These are phyloP conservation scores for Pammene fasciana DNA, from an alignment of 2,888 invertebrate species.

Conservation along the genomic window DNA sequence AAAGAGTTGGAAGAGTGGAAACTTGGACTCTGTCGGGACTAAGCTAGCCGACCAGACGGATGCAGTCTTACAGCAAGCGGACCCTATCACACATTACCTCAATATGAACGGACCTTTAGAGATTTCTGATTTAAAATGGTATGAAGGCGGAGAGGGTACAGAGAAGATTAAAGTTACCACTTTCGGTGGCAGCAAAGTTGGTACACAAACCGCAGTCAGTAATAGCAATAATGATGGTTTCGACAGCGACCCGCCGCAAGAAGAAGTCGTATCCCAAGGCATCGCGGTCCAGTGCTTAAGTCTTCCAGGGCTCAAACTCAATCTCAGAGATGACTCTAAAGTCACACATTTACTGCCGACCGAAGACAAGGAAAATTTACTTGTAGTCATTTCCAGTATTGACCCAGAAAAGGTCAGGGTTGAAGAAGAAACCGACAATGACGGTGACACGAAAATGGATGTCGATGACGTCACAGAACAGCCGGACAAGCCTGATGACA, in stretches of 20 bases:
- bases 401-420: constrained; percentile 64
- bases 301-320: constrained; percentile 75
- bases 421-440: constrained; percentile 64
- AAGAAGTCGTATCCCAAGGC: constrained; percentile 72
- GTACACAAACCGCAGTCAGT: constrained; percentile 68
- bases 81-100: constrained; percentile 71
- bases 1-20: constrained; percentile 75
- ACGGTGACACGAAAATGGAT: constrained; percentile 76
- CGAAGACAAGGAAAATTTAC: constrained; percentile 86
- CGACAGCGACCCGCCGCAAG: constrained; percentile 74
- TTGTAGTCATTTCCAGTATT: constrained; percentile 83
- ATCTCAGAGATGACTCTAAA: constrained; percentile 76
- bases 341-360: constrained; percentile 87
- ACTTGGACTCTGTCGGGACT: constrained; percentile 71
- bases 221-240: constrained; percentile 78
- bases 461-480: constrained; percentile 66
- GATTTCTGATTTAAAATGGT: constrained; percentile 77
- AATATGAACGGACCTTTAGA: constrained; percentile 78
- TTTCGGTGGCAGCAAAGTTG: constrained; percentile 66
- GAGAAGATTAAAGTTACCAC: constrained; percentile 71
- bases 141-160: constrained; percentile 70
- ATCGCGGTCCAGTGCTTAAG: constrained; percentile 84
- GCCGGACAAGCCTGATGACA: constrained; percentile 56
- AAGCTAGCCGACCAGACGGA: constrained; percentile 76
- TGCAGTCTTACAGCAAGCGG: constrained; percentile 65